Conservation (phyloP, 2,797 vertebrate species). For the Galaxias olidus region DNA sequence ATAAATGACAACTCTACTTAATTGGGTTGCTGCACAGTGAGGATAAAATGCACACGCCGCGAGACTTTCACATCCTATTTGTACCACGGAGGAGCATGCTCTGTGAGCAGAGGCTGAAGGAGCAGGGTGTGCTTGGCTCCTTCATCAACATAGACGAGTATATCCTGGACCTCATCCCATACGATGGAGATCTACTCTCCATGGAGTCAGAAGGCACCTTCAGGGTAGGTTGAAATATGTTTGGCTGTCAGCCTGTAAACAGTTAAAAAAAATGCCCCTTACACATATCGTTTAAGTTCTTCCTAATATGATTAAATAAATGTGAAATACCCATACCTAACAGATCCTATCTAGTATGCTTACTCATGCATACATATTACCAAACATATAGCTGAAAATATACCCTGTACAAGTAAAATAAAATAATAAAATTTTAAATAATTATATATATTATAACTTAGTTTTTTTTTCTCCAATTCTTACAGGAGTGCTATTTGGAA, state of each 20-base stretch:
- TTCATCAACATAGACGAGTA: constrained; percentile 94
- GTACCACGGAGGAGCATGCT: constrained; percentile 93
- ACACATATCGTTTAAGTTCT: too few species aligned
- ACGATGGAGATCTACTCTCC: constrained; percentile 94
- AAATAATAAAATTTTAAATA: not conserved
- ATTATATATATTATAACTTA: not conserved
- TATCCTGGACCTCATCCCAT: constrained; percentile 94
- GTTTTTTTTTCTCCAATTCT: too few species aligned
- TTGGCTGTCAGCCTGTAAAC: not conserved
- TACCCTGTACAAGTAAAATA: not conserved
- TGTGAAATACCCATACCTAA: too few species aligned
- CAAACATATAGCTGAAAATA: not conserved
- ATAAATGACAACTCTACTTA: too few species aligned
- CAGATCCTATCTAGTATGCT: too few species aligned
- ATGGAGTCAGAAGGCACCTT: constrained; percentile 97
- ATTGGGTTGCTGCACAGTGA: constrained; percentile 71
- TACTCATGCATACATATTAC: too few species aligned
- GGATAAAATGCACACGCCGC: constrained; percentile 81
- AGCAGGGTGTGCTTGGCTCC: constrained; percentile 88
- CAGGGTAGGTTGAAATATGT: constrained; percentile 75
- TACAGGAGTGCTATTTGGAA: constrained; percentile 95
- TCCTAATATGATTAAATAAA: too few species aligned
- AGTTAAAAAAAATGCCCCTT: too few species aligned
- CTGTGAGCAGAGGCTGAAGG: constrained; percentile 94
- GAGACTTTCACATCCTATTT: constrained; percentile 96